phyloP scores from a whole-genome alignment of 2,797 vertebrate genomes.

The Danionella dracula region DNA sequence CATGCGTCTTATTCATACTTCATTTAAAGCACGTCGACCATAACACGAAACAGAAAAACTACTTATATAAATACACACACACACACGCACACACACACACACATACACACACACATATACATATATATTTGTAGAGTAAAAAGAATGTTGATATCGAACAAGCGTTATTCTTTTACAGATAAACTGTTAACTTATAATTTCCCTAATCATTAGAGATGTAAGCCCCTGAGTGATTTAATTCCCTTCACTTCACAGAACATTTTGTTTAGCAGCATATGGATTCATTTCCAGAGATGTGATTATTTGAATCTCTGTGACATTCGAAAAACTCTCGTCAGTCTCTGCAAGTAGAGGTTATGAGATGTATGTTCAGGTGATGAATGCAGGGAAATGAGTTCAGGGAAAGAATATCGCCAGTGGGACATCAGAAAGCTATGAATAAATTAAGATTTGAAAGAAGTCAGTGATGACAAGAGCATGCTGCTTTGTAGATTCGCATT shows the following conservation, averaged over 20 bases:
- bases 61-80: no score
- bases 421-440: not conserved
- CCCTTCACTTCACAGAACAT: conserved; percentile 8
- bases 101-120: no score
- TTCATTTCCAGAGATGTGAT: not conserved
- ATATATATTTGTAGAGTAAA: no score
- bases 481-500: conserved; percentile 1
- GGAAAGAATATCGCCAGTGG: conserved; percentile 4
- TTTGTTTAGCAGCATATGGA: not conserved
- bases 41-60: no score
- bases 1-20: no score
- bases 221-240: no score
- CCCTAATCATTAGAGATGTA: no score
- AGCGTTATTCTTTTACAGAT: no score
- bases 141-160: no score
- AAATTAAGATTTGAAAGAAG: not conserved
- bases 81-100: no score
- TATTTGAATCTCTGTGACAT: conserved; percentile 10
- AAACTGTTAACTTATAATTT: no score
- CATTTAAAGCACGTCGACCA: no score
- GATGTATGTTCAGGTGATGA: not conserved
- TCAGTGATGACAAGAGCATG: not conserved
- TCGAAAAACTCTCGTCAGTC: conserved; percentile 2
- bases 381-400: conserved; percentile 7
- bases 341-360: conserved; percentile 11